A percentile compares a stretch with the other conserved stretches of the same genome.
Conservation (phyloP, 2,797 vertebrate species). For the Acanthornis magna region DNA sequence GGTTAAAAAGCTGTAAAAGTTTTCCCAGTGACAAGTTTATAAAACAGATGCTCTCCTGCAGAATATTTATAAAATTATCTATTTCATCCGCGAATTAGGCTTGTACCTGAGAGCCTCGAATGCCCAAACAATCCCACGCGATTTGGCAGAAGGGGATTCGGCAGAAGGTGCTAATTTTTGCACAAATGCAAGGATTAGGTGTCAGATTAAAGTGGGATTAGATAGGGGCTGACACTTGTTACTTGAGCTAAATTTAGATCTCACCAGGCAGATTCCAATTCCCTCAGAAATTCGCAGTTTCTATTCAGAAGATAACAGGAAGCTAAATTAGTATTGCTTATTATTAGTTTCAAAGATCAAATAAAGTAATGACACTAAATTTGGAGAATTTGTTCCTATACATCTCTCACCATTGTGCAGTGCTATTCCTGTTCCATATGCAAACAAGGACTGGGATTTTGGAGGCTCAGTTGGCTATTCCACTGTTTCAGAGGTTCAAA, state of each 20-base stretch:
- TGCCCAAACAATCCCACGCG: background rate
- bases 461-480: background rate
- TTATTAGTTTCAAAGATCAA: conserved; percentile 4
- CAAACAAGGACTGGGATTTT: background rate
- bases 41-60: background rate
- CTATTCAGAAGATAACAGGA: conserved; percentile 12
- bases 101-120: background rate
- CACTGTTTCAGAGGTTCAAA: background rate
- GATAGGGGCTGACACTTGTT: background rate
- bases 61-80: background rate
- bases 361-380: conserved; percentile 24
- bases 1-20: background rate
- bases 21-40: background rate
- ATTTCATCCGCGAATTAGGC: background rate
- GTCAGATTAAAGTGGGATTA: background rate
- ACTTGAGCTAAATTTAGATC: background rate
- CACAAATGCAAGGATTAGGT: background rate
- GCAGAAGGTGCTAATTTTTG: conserved; percentile 1
- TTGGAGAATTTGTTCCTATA: background rate
- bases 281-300: conserved; percentile 22
- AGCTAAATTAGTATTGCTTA: background rate
- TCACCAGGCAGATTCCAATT: background rate
- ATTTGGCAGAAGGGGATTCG: background rate
- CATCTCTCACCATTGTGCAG: background rate
- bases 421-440: background rate